Conservation (phyloP, 2,888 invertebrate species). For the Sarcophaga caerulescens region DNA sequence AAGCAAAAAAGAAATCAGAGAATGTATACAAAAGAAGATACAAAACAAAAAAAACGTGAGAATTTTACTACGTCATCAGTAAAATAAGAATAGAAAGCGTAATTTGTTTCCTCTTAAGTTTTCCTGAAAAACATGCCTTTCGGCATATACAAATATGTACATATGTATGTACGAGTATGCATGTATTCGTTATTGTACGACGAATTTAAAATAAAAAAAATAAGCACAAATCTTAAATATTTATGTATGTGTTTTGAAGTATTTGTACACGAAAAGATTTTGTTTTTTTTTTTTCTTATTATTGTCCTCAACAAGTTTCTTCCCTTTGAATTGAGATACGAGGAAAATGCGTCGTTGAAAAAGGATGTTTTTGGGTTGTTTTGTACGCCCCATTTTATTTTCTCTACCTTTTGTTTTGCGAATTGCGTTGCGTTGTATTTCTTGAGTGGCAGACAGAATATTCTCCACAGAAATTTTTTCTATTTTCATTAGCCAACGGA, state of each 20-base stretch:
- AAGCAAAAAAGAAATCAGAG: background rate
- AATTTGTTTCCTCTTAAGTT: conserved; percentile 9
- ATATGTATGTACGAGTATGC: background rate
- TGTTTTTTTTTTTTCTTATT: background rate
- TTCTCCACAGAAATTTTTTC: background rate
- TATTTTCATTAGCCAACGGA: conserved; percentile 8
- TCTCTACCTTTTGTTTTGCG: background rate
- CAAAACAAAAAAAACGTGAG: conserved; percentile 30
- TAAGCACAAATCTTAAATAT: background rate
- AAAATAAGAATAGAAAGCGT: conserved; percentile 38
- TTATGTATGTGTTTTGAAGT: background rate
- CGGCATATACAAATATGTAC: background rate
- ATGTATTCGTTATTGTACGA: background rate
- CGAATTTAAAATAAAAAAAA: background rate
- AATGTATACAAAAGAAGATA: background rate
- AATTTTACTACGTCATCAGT: conserved; percentile 44
- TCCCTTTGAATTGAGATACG: background rate
- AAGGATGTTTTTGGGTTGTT: conserved; percentile 42
- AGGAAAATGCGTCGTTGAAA: conserved; percentile 46
- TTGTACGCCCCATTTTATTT: conserved; percentile 48
- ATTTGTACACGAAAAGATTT: conserved; percentile 25
- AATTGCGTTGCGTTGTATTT: conserved; percentile 41
- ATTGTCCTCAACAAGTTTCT: conserved; percentile 17
- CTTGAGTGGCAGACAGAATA: background rate
- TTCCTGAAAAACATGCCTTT: conserved; percentile 1